These are phyloP conservation scores for Andrena hattorfiana DNA, from an alignment of 2,888 invertebrate genomes.

Conservation along the genomic window DNA sequence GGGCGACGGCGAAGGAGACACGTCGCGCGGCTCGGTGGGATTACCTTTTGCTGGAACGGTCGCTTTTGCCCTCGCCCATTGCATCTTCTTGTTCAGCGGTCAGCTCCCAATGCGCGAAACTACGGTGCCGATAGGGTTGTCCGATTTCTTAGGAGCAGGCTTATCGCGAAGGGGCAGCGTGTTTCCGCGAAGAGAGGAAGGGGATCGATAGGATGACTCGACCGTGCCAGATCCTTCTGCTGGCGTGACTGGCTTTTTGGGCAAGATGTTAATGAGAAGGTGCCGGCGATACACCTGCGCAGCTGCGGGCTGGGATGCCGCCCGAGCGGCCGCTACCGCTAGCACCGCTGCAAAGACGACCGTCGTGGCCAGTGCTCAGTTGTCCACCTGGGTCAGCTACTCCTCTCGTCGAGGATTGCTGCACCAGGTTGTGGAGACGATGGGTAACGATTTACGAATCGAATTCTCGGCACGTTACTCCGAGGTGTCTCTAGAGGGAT, in stretches of 20 bases:
- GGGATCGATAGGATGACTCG: conserved; percentile 52
- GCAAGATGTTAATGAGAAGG: conserved; percentile 80
- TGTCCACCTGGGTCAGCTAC: background rate
- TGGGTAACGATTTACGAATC: too few relatives aligned
- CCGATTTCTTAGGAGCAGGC: background rate
- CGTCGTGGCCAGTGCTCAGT: background rate
- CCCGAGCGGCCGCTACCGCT: conserved; percentile 24
- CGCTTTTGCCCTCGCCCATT: conserved; percentile 82
- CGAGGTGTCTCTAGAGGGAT: too few relatives aligned
- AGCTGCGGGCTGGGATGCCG: conserved; percentile 69
- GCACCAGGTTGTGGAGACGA: too few relatives aligned
- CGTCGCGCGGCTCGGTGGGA: background rate
- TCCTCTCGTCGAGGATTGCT: background rate
- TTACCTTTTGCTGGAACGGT: conserved; percentile 82
- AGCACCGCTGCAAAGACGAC: conserved; percentile 22
- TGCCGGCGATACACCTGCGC: conserved; percentile 79
- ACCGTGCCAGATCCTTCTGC: conserved; percentile 66
- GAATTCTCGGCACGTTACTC: too few relatives aligned
- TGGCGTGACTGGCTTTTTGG: conserved; percentile 78
- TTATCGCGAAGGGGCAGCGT: too few relatives aligned
- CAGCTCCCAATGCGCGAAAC: conserved; percentile 28
- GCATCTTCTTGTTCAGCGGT: conserved; percentile 77
- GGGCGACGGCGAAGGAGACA: background rate
- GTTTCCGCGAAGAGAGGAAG: conserved; percentile 4
- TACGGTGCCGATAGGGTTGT: conserved; percentile 5